Percentiles rank a stretch among this genome's conserved stretches.
Evolutionary conservation across 2,113 vertebrate genomes (phyloP).

Genomic region (Chamaetylas fuelleborni): DNA sequence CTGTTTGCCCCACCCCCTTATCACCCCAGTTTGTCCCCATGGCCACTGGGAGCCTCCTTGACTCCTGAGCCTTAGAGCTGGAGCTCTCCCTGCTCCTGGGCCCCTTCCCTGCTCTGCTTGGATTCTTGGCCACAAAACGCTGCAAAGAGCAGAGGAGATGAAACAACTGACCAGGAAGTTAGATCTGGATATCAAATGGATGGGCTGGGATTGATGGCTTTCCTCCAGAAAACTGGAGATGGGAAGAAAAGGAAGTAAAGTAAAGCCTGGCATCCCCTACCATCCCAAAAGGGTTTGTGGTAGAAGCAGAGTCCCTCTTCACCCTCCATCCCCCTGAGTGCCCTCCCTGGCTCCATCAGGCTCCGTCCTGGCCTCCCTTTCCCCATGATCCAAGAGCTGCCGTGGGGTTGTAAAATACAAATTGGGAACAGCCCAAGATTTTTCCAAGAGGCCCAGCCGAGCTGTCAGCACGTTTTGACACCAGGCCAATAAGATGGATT

Average conservation of each 20-base stretch:
- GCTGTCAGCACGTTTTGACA: neutral
- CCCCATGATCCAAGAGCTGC: neutral
- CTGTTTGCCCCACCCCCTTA: neutral
- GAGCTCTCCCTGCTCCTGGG: neutral
- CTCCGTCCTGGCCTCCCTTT: neutral
- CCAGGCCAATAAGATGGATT: neutral
- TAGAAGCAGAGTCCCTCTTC: neutral
- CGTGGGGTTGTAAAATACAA: accelerated
- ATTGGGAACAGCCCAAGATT: neutral
- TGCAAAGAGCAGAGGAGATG: neutral
- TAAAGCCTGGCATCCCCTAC: accelerated
- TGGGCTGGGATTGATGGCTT: neutral
- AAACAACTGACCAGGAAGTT: neutral
- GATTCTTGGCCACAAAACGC: neutral
- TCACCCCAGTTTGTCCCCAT: neutral
- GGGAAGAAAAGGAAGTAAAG: neutral
- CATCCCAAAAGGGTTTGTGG: neutral
- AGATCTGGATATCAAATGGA: neutral
- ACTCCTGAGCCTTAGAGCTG: neutral
- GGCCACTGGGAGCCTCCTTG: neutral
- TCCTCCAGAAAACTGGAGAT: neutral
- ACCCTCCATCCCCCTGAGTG: neutral
- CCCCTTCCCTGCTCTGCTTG: neutral
- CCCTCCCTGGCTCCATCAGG: neutral
- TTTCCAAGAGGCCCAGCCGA: neutral